Base-by-base conservation (phyloP, 2,797 vertebrate species). In the Spinus olivaceus region DNA sequence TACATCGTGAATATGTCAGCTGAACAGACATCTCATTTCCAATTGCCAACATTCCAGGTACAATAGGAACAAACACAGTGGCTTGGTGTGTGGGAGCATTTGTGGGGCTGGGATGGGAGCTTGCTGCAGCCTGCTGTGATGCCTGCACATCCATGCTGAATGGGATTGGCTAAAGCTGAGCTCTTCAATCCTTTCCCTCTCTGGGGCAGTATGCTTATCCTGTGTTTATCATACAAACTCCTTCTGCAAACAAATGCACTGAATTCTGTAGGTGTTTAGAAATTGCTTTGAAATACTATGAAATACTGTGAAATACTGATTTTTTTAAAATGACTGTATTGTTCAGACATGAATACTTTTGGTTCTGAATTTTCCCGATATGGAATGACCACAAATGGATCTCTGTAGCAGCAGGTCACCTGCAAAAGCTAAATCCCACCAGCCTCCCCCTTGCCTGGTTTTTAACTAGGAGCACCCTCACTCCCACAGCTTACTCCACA, bases 21-120 rank as follows among this genome's bases (percentile, higher is more conserved):
- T 67, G 73, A 94, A 79, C 71, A 72, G 85, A 77, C 78, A 28
- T 73, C 88, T 90, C 85, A 42, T 76, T 96, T 95, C 83, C 94
- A 84, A 2, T 19, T 73, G 85, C 63, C 42, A 59, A 33, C 37
- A 10, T 77, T 77, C 44, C 88, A 74, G 84, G 77, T 92, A 61
- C 2, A 15, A 44, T 21, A 41, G 66, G 67, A 90, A 10, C 20
- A 30, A 6, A 32, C 21, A 18, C 47, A 11, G 53, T 2, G 44
- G 69, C 64, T 92, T 3, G 12, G 28, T 46, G 50, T 0, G 0
- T 19, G 67, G 51, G n/a, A 85, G 67, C 44, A 12, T 81, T 72
- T 82, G 70, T 41, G 10, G 23, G 69, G 77, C 4, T 69, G 70
- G 73, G 77, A 25, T n/a, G 61, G 74, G 42, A 94, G 25, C 44